Percentiles rank a stretch among this genome's conserved stretches.
Evolutionary conservation across 1,140 invertebrate species (phyloP).

Genomic region (Bombyx mori): ASM3026992v2 NC_085126.1:128001-128500

Average conservation of each 20-base stretch:
- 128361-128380: slow-evolving; percentile 11
- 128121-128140: slow-evolving; percentile 13
- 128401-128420: slow-evolving; percentile 16
- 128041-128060: slow-evolving; percentile 6
- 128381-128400: slow-evolving; percentile 8
- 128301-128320: slow-evolving; percentile 9
- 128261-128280: neutral
- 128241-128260: no score
- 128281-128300: neutral
- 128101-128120: slow-evolving; percentile 1
- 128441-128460: slow-evolving; percentile 7
- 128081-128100: slow-evolving; percentile 13
- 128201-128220: no score
- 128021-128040: slow-evolving; percentile 14
- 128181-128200: no score
- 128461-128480: slow-evolving; percentile 2
- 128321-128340: slow-evolving; percentile 13
- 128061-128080: slow-evolving; percentile 11
- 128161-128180: no score
- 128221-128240: no score
- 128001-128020: slow-evolving; percentile 6
- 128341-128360: slow-evolving; percentile 10
- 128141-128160: slow-evolving; percentile 4
- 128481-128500: slow-evolving; percentile 16
- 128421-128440: slow-evolving; percentile 10